Conservation (phyloP, 2,888 invertebrate genomes). For the Syrista parreyssii region DNA sequence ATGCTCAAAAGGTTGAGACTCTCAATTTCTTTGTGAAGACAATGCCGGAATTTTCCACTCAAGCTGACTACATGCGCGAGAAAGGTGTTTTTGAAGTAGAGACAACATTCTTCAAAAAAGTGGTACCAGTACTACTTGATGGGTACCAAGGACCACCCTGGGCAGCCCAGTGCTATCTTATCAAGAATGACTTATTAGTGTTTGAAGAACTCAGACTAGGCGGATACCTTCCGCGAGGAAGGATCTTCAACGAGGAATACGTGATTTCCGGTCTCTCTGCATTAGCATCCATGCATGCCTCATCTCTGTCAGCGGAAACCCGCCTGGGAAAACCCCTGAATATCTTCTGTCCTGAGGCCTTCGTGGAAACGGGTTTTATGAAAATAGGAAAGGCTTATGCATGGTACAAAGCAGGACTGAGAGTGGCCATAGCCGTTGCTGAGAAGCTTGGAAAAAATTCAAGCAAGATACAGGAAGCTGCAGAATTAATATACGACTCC, state of each 20-base stretch:
- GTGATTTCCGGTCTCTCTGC: slow-evolving; percentile 43
- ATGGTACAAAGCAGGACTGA: slow-evolving; percentile 45
- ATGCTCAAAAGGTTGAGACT: slow-evolving; percentile 6
- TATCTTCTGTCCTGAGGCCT: slow-evolving; percentile 42
- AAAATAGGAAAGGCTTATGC: slow-evolving; percentile 28
- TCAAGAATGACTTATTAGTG: slow-evolving; percentile 53
- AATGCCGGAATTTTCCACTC: slow-evolving; percentile 68
- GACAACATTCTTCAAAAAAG: slow-evolving; percentile 63
- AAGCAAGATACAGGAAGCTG: slow-evolving; percentile 29
- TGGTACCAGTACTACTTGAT: slow-evolving; percentile 62
- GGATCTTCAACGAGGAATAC: slow-evolving; percentile 43
- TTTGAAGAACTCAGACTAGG: slow-evolving; percentile 61
- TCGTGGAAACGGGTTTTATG: slow-evolving; percentile 43
- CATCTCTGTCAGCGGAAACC: slow-evolving; percentile 52
- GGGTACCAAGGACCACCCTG: slow-evolving; percentile 41
- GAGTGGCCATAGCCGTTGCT: slow-evolving; percentile 43
- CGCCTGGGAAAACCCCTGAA: slow-evolving; percentile 42
- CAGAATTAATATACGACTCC: slow-evolving; percentile 36
- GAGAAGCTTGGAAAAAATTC: slow-evolving; percentile 38
- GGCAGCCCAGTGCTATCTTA: slow-evolving; percentile 58
- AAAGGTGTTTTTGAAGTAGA: slow-evolving; percentile 69
- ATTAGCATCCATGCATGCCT: slow-evolving; percentile 54
- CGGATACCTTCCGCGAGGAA: slow-evolving; percentile 46
- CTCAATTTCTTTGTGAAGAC: slow-evolving; percentile 72
- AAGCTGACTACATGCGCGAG: slow-evolving; percentile 67